Evolutionary conservation across 2,797 vertebrate genomes (phyloP).

Genomic region (Lithobates sylvaticus): DNA sequence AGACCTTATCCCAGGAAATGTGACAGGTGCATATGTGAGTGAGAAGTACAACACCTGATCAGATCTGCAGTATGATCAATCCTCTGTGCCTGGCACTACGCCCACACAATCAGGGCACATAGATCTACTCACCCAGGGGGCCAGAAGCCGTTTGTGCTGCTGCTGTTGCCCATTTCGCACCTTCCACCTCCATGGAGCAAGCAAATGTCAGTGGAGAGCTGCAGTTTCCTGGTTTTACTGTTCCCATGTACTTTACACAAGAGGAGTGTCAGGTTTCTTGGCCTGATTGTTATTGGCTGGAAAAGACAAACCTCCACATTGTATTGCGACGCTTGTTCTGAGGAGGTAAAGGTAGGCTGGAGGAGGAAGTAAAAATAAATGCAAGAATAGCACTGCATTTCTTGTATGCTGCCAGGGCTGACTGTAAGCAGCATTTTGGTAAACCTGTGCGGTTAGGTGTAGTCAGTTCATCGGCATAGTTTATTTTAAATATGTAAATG

Average conservation of each 20-base stretch:
- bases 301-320: neutral
- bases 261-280: slow-evolving; percentile 31
- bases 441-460: too few relatives aligned
- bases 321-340: neutral
- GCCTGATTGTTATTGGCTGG: neutral
- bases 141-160: slow-evolving; percentile 9
- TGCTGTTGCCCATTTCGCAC: slow-evolving; percentile 45
- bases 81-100: neutral
- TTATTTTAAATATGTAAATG: too few relatives aligned
- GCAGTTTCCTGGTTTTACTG: slow-evolving; percentile 51
- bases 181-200: slow-evolving; percentile 42
- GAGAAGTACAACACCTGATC: neutral
- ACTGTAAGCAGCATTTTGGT: neutral
- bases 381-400: neutral
- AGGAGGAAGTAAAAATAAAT: neutral
- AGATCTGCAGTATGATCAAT: neutral
- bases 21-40: slow-evolving; percentile 29
- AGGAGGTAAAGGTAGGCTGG: slow-evolving; percentile 1
- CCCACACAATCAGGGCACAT: neutral
- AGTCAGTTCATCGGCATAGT: too few relatives aligned
- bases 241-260: slow-evolving; percentile 27
- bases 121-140: slow-evolving; percentile 23
- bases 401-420: neutral
- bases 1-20: neutral
- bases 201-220: neutral